Evolutionary conservation across 2,113 vertebrate genomes (phyloP), one percentile per base, ranked within the genome.

Genomic region (Onychorhynchus coronatus): DNA sequence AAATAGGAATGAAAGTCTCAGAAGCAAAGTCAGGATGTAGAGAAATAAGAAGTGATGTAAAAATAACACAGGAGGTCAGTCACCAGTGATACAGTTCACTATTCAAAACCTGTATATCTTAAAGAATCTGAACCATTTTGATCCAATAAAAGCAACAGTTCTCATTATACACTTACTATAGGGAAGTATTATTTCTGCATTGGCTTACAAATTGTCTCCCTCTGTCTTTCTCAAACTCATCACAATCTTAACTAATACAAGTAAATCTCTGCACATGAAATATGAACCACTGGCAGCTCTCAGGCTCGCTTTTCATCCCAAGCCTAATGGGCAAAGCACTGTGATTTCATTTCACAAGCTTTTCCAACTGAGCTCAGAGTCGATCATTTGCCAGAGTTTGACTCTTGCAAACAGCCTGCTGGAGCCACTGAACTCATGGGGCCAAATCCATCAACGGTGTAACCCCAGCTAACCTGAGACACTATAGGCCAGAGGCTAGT

Each of bases 281-380:
- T 96, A 94, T 58, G 94, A 97, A 50, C 93, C 92, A 88, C 96
- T 96, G 96, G 95, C 96, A 97, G 84, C 77, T 93, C 81, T 50
- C 77, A 95, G 83, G 85, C 91, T 97, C 4, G 58, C 94, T 95
- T 97, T 97, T 97, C 91, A 97, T 93, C 95, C 90, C 72, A 50
- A 93, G 95, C 96, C 85, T 93, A 96, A 95, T 56, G 68, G 95
- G 93, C 96, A 96, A 87, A 92, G 95, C 85, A 10, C 90, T 91
- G 94, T 89, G 93, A 97, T 96, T 96, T 97, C 94, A 93, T 96
- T 96, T 96, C 93, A 95, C 35, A 17, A 93, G 80, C 90, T 80
- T 82, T 95, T 97, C 97, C 97, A 97, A 44, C 93, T 95, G 93
- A 97, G 93, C 94, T 96, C 92, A 96, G 94, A 95, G 91, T 67